Evolutionary conservation across 2,113 vertebrate species (phyloP), one percentile per base, ranked within the genome.

Genomic region (Gambusia affinis): DNA sequence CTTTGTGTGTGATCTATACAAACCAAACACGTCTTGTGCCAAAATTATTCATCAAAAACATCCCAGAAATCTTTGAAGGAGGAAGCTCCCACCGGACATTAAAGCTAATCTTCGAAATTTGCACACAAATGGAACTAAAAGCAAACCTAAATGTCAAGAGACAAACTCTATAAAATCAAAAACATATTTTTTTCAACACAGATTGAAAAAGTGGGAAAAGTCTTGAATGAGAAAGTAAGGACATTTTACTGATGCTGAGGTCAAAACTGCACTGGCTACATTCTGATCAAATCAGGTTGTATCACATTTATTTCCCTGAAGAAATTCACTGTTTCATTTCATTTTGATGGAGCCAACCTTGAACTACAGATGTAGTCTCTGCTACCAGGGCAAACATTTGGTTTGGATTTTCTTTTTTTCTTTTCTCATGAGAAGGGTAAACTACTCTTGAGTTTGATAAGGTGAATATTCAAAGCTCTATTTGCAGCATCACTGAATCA

Each of bases 91-190:
- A 1, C 19, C 0, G 51, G 84, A 67, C 2, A 1, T 60, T 22
- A 10, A 27, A 64, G n/a, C 30, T 65, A 60, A 67, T 69, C 60
- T 80, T 17, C 17, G 5, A 30, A 60, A 80, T 83, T 81, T 69
- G 71, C 72, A 76, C 74, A 54, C 67, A 85, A 81, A 83, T 81
- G 42, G 57, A 76, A 65, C 51, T 37, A 3, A 12, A 27, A 60
- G 51, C 29, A 75, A 73, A 76, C 28, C 54, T 61, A 0, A 1
- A 30, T n/a, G 61, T 72, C 15, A 37, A 30, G n/a, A 64, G 78
- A 73, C 2, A 1, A 4, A 0, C 37, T 60, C 1, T 1, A 57
- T 75, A 67, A 68, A 31, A 3, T 31, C 28, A 22, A 5, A 35
- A 6, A 30, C 42, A 6, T 51, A 2, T 24, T 11, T 11, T 57